These are phyloP conservation scores for Phrynosoma platyrhinos DNA, from an alignment of 2,113 vertebrate species.

Conservation along the genomic window DNA sequence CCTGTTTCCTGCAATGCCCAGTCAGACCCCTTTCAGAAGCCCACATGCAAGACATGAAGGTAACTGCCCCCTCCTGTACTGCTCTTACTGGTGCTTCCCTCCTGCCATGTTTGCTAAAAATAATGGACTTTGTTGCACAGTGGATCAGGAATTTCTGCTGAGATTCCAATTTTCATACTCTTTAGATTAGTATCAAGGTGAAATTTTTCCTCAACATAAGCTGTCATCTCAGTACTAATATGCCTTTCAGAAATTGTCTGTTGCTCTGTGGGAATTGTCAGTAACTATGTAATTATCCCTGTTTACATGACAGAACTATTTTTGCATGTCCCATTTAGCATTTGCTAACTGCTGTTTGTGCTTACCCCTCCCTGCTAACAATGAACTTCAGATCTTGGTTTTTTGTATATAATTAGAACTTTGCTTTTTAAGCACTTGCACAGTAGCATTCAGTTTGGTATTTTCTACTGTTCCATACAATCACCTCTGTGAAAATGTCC, in stretches of 20 bases:
- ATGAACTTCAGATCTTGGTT: constrained; percentile 55
- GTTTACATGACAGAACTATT: constrained; percentile 66
- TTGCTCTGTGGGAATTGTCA: constrained; percentile 64
- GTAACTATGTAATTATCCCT: constrained; percentile 71
- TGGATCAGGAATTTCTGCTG: constrained; percentile 33
- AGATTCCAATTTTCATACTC: constrained; percentile 40
- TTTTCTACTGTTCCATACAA: constrained; percentile 40
- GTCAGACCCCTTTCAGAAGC: background rate
- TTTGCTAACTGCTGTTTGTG: constrained; percentile 66
- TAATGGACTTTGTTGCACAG: background rate
- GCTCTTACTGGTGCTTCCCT: background rate
- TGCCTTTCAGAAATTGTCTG: constrained; percentile 55
- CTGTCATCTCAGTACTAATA: constrained; percentile 39
- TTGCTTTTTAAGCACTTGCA: constrained; percentile 60
- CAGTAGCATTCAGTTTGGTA: constrained; percentile 22
- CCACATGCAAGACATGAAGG: background rate
- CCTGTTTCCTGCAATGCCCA: background rate
- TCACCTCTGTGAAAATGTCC: constrained; percentile 18
- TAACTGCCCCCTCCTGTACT: background rate
- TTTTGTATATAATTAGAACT: constrained; percentile 54
- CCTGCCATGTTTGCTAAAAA: constrained; percentile 15
- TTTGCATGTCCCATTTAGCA: constrained; percentile 70
- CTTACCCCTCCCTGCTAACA: constrained; percentile 66
- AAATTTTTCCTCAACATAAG: constrained; percentile 38
- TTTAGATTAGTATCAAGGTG: constrained; percentile 17